These are phyloP conservation scores for Heliconius nattereri DNA, from an alignment of 1,140 invertebrate species.

Conservation along the genomic window DNA sequence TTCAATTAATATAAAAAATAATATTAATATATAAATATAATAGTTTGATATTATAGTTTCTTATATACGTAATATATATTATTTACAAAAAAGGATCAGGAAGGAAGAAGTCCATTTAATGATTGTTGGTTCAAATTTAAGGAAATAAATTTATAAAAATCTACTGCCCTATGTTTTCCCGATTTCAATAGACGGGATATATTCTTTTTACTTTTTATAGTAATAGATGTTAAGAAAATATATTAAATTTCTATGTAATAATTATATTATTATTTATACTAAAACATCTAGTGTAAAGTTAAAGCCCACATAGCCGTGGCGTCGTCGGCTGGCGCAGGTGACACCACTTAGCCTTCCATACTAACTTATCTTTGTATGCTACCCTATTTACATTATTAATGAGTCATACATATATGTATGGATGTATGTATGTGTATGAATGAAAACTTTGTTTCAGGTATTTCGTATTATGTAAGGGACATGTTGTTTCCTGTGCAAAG, in stretches of 20 bases:
- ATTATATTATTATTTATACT: conserved; percentile 2
- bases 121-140: too few relatives aligned
- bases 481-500: too few relatives aligned
- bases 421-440: background rate
- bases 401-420: background rate
- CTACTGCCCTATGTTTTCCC: too few relatives aligned
- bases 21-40: too few relatives aligned
- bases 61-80: too few relatives aligned
- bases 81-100: too few relatives aligned
- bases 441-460: background rate
- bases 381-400: conserved; percentile 21
- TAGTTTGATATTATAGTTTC: too few relatives aligned
- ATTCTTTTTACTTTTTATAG: too few relatives aligned
- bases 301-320: conserved; percentile 22
- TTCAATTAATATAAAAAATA: background rate
- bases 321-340: conserved; percentile 32
- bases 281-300: conserved; percentile 17
- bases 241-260: background rate
- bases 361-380: conserved; percentile 12
- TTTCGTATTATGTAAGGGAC: background rate
- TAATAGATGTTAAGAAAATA: too few relatives aligned
- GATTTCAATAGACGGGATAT: too few relatives aligned
- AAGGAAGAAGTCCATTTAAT: too few relatives aligned
- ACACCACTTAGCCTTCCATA: conserved; percentile 32
- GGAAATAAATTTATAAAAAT: too few relatives aligned